Conservation (phyloP, 2,797 vertebrate genomes). For the Microctenopoma lineatum region DNA sequence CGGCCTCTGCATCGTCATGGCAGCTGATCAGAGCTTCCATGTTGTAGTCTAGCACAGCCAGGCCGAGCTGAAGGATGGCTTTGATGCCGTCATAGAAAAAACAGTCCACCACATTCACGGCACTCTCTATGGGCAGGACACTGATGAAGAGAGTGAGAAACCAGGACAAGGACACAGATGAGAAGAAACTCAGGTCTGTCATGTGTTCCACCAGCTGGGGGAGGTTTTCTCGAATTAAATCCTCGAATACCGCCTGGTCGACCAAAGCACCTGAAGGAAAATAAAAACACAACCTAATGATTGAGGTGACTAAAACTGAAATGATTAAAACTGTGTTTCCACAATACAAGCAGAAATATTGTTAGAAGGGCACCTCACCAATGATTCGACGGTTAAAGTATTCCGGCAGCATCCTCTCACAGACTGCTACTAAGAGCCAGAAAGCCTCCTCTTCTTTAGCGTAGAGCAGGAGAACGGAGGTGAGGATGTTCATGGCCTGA, state of each 20-base stretch:
- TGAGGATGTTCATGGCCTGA: conserved; percentile 98
- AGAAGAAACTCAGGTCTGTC: conserved; percentile 97
- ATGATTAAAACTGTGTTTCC: not conserved
- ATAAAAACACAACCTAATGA: not conserved
- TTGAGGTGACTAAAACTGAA: not conserved
- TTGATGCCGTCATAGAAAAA: conserved; percentile 98
- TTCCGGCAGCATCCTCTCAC: conserved; percentile 97
- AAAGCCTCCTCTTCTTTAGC: conserved; percentile 98
- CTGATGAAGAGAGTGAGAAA: conserved; percentile 99
- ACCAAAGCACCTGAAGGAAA: conserved; percentile 91
- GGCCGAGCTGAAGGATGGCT: conserved; percentile 93
- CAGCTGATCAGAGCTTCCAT: conserved; percentile 92
- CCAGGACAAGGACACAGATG: conserved; percentile 97
- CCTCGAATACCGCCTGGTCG: conserved; percentile 98
- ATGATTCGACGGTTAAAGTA: conserved; percentile 98
- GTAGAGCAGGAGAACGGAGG: conserved; percentile 94
- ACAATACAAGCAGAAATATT: not conserved
- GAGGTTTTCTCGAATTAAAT: conserved; percentile 93
- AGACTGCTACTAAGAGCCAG: conserved; percentile 95
- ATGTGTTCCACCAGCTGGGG: conserved; percentile 96
- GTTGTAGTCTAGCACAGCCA: conserved; percentile 94
- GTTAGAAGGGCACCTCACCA: conserved; percentile 79
- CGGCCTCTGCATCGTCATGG: conserved; percentile 94
- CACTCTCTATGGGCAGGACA: conserved; percentile 95
- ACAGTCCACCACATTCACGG: conserved; percentile 97